These are phyloP conservation scores for Melinopterus prodromus DNA, from an alignment of 2,888 invertebrate species.

Conservation along the genomic window DNA sequence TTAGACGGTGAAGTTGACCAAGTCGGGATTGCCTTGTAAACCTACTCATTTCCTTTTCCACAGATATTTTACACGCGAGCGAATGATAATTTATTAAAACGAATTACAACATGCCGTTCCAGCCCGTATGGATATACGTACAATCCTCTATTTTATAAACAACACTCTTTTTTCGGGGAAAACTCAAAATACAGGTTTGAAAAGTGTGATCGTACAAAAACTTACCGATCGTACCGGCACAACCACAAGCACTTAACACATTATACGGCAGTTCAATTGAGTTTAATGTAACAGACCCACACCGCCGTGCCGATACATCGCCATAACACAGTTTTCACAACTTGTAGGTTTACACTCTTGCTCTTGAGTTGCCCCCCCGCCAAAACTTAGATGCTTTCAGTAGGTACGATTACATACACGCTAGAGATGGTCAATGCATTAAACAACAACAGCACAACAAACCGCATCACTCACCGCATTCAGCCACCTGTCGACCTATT, in stretches of 20 bases:
- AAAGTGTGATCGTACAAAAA: not conserved
- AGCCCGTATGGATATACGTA: not conserved
- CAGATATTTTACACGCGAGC: not conserved
- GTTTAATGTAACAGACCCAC: not conserved
- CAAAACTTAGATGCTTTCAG: not conserved
- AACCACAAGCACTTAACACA: not conserved
- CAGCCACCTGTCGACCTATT: no score
- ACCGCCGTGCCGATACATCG: not conserved
- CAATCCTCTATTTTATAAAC: not conserved
- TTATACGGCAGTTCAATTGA: not conserved
- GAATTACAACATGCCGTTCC: not conserved
- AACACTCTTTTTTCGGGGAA: not conserved
- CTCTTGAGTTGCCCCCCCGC: not conserved
- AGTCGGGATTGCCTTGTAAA: constrained; percentile 13
- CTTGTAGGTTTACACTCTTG: not conserved
- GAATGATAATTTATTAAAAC: not conserved
- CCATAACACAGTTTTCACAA: not conserved
- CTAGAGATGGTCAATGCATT: not conserved
- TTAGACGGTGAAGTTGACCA: not conserved
- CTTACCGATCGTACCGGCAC: not conserved
- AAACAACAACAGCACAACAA: not conserved
- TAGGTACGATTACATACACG: not conserved
- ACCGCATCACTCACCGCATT: not conserved
- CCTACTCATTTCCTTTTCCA: constrained; percentile 21
- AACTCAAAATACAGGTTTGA: not conserved